These are phyloP conservation scores for Thomomys bottae DNA, from an alignment of 2,113 vertebrate species.

Conservation along the genomic window DNA sequence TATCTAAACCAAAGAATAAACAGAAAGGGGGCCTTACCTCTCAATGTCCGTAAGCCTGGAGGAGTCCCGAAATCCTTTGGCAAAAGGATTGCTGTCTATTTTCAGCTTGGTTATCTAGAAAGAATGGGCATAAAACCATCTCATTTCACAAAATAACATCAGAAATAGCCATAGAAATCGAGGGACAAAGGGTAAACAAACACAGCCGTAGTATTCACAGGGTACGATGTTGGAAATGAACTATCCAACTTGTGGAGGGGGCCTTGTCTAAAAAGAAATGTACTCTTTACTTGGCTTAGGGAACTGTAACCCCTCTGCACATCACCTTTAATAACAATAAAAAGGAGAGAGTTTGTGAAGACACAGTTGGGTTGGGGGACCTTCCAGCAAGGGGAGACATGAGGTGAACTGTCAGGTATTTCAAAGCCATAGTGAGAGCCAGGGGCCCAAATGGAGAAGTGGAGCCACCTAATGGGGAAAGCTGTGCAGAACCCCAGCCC, in stretches of 20 bases:
- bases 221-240: no score
- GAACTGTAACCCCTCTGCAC: no score
- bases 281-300: no score
- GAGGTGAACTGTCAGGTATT: neutral
- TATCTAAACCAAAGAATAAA: slow-evolving; percentile 82
- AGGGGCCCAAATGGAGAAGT: rapidly evolving
- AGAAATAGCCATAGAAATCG: neutral
- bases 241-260: no score
- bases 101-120: slow-evolving; percentile 99
- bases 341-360: no score
- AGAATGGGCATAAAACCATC: slow-evolving; percentile 66
- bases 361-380: neutral
- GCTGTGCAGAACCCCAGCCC: neutral
- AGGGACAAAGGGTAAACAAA: no score
- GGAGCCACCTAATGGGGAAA: neutral
- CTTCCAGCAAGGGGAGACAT: neutral
- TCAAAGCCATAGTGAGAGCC: neutral
- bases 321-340: no score
- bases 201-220: no score
- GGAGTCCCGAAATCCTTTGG: slow-evolving; percentile 99
- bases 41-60: slow-evolving; percentile 99
- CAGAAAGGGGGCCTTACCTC: slow-evolving; percentile 95
- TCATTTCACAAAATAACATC: slow-evolving; percentile 55
- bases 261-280: no score
- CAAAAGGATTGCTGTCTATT: slow-evolving; percentile 99